phyloP scores from a whole-genome alignment of 2,113 vertebrate genomes.

The Nicator chloris region DNA sequence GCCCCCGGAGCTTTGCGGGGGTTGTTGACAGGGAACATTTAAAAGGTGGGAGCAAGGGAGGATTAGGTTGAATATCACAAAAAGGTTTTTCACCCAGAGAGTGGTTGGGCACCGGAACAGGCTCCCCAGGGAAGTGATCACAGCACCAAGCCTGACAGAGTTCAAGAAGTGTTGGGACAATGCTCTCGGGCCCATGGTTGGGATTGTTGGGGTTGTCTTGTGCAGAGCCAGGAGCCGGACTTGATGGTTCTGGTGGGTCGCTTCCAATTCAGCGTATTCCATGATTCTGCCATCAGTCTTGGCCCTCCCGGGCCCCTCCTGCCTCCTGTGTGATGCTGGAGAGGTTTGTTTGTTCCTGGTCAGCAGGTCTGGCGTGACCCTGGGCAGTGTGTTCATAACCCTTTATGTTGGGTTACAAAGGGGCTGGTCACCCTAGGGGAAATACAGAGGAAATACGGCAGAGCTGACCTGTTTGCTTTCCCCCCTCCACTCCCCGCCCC shows the following conservation, averaged over 20 bases:
- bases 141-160: not conserved
- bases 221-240: not conserved
- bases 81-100: not conserved
- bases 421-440: not conserved
- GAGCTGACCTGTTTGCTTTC: not conserved
- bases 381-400: not conserved
- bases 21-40: not conserved
- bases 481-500: not conserved
- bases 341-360: not conserved
- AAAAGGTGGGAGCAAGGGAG: not conserved
- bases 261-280: not conserved
- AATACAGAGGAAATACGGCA: not conserved
- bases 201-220: not conserved
- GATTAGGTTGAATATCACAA: not conserved
- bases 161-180: accelerated
- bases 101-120: not conserved
- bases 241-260: not conserved
- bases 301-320: not conserved
- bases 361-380: not conserved
- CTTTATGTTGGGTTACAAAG: not conserved
- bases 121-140: not conserved
- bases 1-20: not conserved
- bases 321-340: not conserved
- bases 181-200: accelerated
- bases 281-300: not conserved